These are phyloP conservation scores for Frankliniella fusca DNA, from an alignment of 2,888 invertebrate genomes.

Conservation along the genomic window DNA sequence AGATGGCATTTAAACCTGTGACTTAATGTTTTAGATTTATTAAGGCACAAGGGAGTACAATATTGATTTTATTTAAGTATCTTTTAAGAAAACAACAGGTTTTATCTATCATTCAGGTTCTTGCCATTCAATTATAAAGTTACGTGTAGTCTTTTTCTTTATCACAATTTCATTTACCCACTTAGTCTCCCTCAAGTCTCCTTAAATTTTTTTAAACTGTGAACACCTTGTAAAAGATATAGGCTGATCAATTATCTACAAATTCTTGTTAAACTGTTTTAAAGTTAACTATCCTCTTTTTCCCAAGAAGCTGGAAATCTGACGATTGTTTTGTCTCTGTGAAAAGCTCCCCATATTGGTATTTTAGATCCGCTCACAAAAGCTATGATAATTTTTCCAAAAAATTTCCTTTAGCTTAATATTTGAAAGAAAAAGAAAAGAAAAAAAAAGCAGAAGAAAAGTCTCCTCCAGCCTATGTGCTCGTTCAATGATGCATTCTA, in stretches of 20 bases:
- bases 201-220: background rate
- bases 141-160: background rate
- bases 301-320: background rate
- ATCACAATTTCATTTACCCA: background rate
- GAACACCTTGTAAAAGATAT: conserved; percentile 10
- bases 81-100: background rate
- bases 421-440: background rate
- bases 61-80: conserved; percentile 16
- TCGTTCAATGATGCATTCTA: background rate
- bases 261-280: conserved; percentile 9
- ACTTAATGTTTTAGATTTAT: conserved; percentile 19
- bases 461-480: too few relatives aligned
- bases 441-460: background rate
- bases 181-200: background rate
- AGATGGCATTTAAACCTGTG: conserved; percentile 22
- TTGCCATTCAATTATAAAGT: background rate
- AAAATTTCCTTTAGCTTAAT: background rate
- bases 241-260: conserved; percentile 15
- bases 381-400: background rate
- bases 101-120: background rate
- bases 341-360: background rate
- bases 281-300: background rate
- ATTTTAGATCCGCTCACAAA: background rate
- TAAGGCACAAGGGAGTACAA: conserved; percentile 23
- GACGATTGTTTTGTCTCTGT: background rate